phyloP scores from a whole-genome alignment of 2,113 vertebrate species.

The Pluvianellus socialis region DNA sequence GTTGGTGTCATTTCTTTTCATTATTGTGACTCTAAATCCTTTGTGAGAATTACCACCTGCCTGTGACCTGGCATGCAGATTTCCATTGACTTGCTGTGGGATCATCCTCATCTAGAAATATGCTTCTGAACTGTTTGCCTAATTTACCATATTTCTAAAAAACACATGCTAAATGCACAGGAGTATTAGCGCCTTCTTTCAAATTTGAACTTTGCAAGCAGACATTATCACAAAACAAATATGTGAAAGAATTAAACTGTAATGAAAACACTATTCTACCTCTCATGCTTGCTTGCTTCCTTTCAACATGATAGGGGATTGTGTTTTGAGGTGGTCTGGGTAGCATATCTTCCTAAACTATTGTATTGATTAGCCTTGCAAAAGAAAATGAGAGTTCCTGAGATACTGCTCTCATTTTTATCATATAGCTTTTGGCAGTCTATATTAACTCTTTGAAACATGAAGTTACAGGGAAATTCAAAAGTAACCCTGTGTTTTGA shows the following conservation, averaged over 20 bases:
- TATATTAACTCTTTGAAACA: background rate
- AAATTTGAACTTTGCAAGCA: background rate
- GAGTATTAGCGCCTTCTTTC: background rate
- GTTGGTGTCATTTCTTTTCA: background rate
- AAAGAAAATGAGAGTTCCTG: background rate
- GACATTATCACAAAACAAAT: background rate
- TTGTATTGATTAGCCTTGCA: background rate
- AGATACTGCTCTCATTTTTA: background rate
- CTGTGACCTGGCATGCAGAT: background rate
- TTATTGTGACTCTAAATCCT: background rate
- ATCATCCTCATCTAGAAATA: background rate
- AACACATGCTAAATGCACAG: background rate
- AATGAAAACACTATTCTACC: background rate
- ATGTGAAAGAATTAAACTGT: background rate
- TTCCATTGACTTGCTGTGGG: background rate
- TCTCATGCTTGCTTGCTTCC: background rate
- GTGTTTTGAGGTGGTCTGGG: background rate
- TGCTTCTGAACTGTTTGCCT: background rate
- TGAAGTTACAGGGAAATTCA: background rate
- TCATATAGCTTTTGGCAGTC: background rate
- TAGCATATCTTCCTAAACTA: background rate
- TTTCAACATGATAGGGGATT: background rate
- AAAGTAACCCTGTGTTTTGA: background rate
- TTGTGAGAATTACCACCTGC: background rate
- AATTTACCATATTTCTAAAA: background rate